Base-by-base conservation (phyloP, 2,113 vertebrate genomes). In the Ia io region DNA sequence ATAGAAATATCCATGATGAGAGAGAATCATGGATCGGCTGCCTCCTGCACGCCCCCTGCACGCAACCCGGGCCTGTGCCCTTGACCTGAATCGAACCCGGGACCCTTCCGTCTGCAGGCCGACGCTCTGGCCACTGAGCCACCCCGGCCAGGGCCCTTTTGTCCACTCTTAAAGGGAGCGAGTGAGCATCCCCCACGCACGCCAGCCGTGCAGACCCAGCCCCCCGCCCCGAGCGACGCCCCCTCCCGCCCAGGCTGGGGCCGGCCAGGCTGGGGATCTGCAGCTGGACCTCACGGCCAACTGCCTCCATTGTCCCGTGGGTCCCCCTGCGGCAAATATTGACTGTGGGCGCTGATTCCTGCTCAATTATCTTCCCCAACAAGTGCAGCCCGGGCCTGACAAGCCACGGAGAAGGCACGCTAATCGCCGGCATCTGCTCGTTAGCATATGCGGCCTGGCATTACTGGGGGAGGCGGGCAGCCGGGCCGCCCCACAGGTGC, bases 381-480 rank as follows among this genome's bases (percentile, higher is more conserved):
- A 94, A 93, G 90, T 37, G 56, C 69, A 83, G 84, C 74, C n/a
- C 69, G 90, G 56, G 42, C 53, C 79, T 86, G 87, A 95, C 84
- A 70, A 49, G 42, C 59, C 49, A 44, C 65, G 94, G 90, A 85
- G 92, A 95, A 53, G 91, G 94, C 96, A 59, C 42, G 93, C 91
- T 95, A 97, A 97, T 96, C 73, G 28, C 90, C 11, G 79, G 86
- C 96, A 88, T 95, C 97, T 97, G 73, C 93, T 97, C 92, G 96
- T 97, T 97, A 96, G 76, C 96, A 96, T 11, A 22, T 69, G 94
- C 73, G 79, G 97, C 94, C 82, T 82, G 28, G 95, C 96, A 97
- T 98, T 96, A 96, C 53, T 5, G 1, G 5, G 5, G 56, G 56
- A 25, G 22, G 22, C 56, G 53, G 9, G 37, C 97, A 98, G 97